phyloP scores from a whole-genome alignment of 2,888 invertebrate genomes.

The Ceratothoa steindachneri region DNA sequence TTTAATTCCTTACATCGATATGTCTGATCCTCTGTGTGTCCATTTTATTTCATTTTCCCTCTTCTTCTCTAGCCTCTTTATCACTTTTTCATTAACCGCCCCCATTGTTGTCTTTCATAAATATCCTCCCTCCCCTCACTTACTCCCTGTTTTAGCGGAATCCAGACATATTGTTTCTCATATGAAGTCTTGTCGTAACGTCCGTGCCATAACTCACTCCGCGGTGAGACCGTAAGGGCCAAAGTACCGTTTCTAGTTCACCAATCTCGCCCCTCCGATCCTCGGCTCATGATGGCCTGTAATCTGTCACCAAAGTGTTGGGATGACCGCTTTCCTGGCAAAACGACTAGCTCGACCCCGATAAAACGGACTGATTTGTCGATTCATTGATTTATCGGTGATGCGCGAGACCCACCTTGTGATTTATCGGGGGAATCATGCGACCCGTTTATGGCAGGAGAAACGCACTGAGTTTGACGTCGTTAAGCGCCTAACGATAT shows the following conservation, averaged over 20 bases:
- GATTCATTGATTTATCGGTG: not conserved
- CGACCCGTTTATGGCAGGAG: too few species aligned
- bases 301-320: slow-evolving; percentile 35
- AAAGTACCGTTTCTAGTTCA: not conserved
- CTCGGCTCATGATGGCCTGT: slow-evolving; percentile 16
- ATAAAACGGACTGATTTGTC: not conserved
- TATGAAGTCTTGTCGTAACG: slow-evolving; percentile 33
- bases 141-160: slow-evolving; percentile 19
- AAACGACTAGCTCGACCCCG: slow-evolving; percentile 18
- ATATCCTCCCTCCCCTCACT: not conserved
- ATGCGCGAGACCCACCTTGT: not conserved
- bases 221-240: not conserved
- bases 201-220: slow-evolving; percentile 21
- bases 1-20: too few species aligned
- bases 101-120: not conserved
- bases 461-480: too few species aligned
- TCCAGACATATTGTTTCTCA: slow-evolving; percentile 39
- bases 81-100: too few species aligned
- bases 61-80: too few species aligned
- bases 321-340: slow-evolving; percentile 25
- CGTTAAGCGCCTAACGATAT: too few species aligned
- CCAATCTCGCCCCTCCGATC: slow-evolving; percentile 16
- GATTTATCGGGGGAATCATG: too few species aligned
- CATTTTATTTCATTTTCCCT: too few species aligned
- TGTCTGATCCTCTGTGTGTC: too few species aligned